A percentile compares a stretch with the other conserved stretches of the same genome.
Conservation (phyloP, 2,797 vertebrate species). For the Lagorchestes hirsutus region DNA sequence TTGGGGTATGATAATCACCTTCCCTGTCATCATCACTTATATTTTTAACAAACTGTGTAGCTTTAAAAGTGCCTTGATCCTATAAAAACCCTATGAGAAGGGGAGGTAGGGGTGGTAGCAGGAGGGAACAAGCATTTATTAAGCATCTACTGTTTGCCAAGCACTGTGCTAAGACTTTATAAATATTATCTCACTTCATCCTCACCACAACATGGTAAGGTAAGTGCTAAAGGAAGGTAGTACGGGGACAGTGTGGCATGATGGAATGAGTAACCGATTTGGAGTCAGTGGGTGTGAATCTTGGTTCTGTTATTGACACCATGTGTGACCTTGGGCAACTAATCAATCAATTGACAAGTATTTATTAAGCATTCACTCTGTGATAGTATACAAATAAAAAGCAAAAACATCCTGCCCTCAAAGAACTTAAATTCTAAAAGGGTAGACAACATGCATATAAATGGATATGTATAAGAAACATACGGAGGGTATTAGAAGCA, state of each 20-base stretch:
- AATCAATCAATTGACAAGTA: background rate
- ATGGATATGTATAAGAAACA: background rate
- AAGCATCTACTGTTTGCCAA: background rate
- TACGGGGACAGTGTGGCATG: background rate
- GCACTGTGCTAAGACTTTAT: background rate
- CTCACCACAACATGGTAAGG: background rate
- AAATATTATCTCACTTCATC: background rate
- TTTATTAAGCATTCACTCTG: background rate
- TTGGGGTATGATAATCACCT: background rate
- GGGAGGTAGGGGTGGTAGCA: background rate
- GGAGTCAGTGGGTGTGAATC: background rate
- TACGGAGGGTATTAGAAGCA: background rate
- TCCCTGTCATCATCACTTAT: background rate
- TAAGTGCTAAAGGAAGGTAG: background rate
- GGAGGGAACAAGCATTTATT: background rate
- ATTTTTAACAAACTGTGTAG: background rate
- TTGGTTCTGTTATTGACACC: background rate
- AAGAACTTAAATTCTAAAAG: background rate
- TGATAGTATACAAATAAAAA: background rate
- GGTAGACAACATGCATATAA: background rate
- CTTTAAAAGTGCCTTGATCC: background rate
- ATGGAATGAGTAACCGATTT: background rate
- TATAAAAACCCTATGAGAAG: background rate
- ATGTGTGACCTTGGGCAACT: background rate
- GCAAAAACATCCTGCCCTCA: background rate